These are phyloP conservation scores for Fragum whitleyi DNA, from an alignment of 2,888 invertebrate species.

Conservation along the genomic window DNA sequence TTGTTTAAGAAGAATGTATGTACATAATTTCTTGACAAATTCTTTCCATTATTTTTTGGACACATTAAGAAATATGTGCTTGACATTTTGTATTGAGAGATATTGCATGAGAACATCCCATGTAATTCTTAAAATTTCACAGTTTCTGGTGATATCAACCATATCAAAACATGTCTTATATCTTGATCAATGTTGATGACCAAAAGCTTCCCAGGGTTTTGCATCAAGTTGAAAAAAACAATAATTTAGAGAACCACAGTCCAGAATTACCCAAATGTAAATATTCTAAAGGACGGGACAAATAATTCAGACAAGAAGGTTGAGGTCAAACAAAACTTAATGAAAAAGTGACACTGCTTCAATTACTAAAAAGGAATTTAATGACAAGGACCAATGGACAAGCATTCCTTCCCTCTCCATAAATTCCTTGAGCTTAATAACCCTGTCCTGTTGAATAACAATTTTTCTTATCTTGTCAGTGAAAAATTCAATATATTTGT, in stretches of 20 bases:
- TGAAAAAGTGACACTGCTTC: conserved; percentile 18
- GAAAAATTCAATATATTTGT: too few species aligned
- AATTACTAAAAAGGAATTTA: conserved; percentile 18
- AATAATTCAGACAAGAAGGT: not conserved
- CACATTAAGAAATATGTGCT: too few species aligned
- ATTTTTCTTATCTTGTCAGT: too few species aligned
- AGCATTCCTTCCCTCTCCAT: conserved; percentile 7
- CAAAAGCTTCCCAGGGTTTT: too few species aligned
- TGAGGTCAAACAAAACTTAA: conserved; percentile 15
- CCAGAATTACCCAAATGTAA: not conserved
- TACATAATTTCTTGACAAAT: too few species aligned
- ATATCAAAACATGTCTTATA: conserved; percentile 55
- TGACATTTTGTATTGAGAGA: too few species aligned
- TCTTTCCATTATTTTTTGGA: too few species aligned
- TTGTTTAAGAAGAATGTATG: too few species aligned
- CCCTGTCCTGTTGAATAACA: too few species aligned
- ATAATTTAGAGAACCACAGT: too few species aligned
- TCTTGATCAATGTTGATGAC: conserved; percentile 62
- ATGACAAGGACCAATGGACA: conserved; percentile 26
- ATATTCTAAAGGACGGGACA: not conserved
- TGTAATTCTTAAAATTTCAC: conserved; percentile 40
- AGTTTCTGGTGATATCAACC: conserved; percentile 47
- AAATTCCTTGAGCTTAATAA: not conserved
- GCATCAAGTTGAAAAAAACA: too few species aligned
- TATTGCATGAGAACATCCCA: conserved; percentile 32